Conservation (phyloP, 2,113 vertebrate species). For the Catharus minimus region DNA sequence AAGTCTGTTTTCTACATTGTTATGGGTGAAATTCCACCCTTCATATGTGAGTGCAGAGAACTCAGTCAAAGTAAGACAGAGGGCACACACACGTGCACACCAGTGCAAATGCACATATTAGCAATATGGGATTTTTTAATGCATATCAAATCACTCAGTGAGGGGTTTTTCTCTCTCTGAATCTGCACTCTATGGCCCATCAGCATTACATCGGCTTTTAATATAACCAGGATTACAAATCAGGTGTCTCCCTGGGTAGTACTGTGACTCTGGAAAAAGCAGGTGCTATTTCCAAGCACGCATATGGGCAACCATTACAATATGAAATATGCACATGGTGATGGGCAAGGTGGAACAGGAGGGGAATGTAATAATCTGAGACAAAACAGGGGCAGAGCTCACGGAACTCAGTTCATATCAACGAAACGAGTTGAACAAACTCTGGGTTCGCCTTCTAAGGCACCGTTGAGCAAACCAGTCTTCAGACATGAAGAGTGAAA, state of each 20-base stretch:
- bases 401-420: background rate
- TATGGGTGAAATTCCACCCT: background rate
- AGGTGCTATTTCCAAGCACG: constrained; percentile 36
- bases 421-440: fast-evolving
- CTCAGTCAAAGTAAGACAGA: background rate
- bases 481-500: background rate
- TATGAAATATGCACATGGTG: constrained; percentile 6
- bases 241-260: constrained; percentile 24
- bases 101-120: background rate
- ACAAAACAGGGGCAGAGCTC: background rate
- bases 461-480: fast-evolving
- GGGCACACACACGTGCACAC: background rate
- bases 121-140: background rate
- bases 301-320: constrained; percentile 33
- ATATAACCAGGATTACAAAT: constrained; percentile 9
- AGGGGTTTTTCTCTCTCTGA: background rate
- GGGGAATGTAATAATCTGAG: constrained; percentile 3
- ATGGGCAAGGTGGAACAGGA: constrained; percentile 49
- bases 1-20: background rate
- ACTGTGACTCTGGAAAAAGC: constrained; percentile 35
- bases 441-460: background rate
- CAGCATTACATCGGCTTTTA: background rate
- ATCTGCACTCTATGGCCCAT: background rate
- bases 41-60: background rate
- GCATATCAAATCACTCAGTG: background rate